These are phyloP conservation scores for Epizoanthus stellaris DNA, from an alignment of 92 coral and sea anemone genomes.

Conservation along the genomic window DNA sequence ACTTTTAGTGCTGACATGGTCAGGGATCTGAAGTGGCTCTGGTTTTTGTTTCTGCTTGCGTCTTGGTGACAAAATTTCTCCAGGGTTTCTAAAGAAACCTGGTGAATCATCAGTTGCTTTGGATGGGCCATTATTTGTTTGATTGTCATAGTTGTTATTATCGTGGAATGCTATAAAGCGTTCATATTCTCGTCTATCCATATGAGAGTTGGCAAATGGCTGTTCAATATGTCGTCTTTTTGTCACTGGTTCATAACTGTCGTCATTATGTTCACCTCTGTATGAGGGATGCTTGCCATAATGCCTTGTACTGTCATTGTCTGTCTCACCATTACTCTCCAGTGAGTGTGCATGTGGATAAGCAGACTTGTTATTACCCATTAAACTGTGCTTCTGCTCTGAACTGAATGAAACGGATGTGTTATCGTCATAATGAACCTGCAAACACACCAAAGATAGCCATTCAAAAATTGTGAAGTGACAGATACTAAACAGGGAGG, in stretches of 20 bases:
- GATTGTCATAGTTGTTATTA: conserved; percentile 47
- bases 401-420: conserved; percentile 47
- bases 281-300: conserved; percentile 31
- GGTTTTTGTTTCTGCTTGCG: conserved; percentile 90
- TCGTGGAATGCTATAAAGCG: conserved; percentile 37
- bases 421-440: conserved; percentile 85
- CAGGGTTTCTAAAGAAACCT: conserved; percentile 87
- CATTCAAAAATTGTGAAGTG: not conserved
- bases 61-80: conserved; percentile 81
- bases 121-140: conserved; percentile 38
- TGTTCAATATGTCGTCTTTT: conserved; percentile 56
- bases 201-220: conserved; percentile 13
- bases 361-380: conserved; percentile 79
- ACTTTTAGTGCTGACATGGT: conserved; percentile 72
- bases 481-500: not conserved
- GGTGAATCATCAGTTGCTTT: conserved; percentile 49
- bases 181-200: conserved; percentile 52
- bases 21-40: conserved; percentile 91
- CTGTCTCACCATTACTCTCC: conserved; percentile 48
- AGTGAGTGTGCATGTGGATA: conserved; percentile 53
- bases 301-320: conserved; percentile 8
- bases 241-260: conserved; percentile 39
- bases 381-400: conserved; percentile 47
- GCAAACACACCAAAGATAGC: conserved; percentile 1
- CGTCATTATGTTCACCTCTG: conserved; percentile 25